These are phyloP conservation scores for Anas bernieri DNA, from an alignment of 2,797 vertebrate genomes.

Conservation along the genomic window DNA sequence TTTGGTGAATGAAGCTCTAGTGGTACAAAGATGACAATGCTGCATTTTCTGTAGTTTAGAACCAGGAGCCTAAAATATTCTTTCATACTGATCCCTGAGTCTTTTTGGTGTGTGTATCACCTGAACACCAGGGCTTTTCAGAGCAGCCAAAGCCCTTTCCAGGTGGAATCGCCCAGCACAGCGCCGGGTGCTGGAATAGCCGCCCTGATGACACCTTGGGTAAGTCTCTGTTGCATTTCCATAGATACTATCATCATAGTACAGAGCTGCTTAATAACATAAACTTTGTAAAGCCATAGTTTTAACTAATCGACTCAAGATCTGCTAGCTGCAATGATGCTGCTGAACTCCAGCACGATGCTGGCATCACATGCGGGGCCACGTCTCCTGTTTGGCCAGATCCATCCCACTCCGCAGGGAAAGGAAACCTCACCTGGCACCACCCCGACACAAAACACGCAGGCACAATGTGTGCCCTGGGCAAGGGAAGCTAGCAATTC, in stretches of 20 bases:
- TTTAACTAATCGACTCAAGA: rapidly evolving
- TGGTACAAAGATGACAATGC: background rate
- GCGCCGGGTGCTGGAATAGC: background rate
- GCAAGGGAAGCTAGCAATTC: background rate
- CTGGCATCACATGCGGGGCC: rapidly evolving
- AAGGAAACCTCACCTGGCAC: background rate
- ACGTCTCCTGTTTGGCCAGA: background rate
- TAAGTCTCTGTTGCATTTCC: background rate
- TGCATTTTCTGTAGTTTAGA: background rate
- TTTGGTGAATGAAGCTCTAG: background rate
- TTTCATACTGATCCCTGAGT: background rate
- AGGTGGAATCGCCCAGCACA: background rate
- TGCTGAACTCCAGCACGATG: rapidly evolving
- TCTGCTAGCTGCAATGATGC: background rate
- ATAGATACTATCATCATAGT: background rate
- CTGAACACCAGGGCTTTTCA: background rate
- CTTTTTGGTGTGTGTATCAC: background rate
- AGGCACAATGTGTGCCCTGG: rapidly evolving
- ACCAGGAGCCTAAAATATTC: background rate
- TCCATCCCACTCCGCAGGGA: background rate
- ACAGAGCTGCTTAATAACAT: background rate
- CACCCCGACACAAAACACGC: rapidly evolving
- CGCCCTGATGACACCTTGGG: no score
- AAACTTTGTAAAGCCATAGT: rapidly evolving
- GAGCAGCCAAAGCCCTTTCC: constrained; percentile 8